phyloP scores from a whole-genome alignment of 2,888 invertebrate genomes.

The Physocephala rufipes region DNA sequence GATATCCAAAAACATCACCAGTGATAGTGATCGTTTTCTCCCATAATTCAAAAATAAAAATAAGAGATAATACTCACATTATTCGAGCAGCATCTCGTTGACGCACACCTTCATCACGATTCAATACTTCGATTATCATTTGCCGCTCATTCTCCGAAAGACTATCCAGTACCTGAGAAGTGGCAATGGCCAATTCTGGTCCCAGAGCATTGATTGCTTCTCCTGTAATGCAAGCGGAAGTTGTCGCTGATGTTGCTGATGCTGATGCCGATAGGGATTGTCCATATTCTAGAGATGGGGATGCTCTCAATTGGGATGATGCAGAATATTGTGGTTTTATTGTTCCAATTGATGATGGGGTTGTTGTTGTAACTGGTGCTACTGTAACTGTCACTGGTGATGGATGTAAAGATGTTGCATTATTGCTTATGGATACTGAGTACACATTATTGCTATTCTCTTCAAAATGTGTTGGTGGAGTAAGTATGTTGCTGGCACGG shows the following conservation, averaged over 20 bases:
- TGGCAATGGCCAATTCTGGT: slow-evolving; percentile 61
- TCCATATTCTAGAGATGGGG: slow-evolving; percentile 25
- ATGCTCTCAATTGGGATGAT: slow-evolving; percentile 33
- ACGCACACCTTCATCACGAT: slow-evolving; percentile 68
- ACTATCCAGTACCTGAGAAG: slow-evolving; percentile 63
- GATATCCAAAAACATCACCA: no score
- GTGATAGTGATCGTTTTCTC: no score
- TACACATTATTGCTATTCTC: slow-evolving; percentile 57
- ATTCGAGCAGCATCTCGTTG: slow-evolving; percentile 68
- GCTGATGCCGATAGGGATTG: slow-evolving; percentile 22
- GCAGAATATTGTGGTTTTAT: slow-evolving; percentile 27
- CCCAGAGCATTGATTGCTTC: slow-evolving; percentile 60
- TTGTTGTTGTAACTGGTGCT: slow-evolving; percentile 31
- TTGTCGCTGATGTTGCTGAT: slow-evolving; percentile 35
- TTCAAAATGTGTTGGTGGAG: slow-evolving; percentile 47
- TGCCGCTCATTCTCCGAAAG: slow-evolving; percentile 67
- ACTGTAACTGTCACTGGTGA: slow-evolving; percentile 24
- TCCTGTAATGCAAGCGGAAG: slow-evolving; percentile 54
- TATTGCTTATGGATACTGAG: slow-evolving; percentile 48
- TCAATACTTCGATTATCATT: slow-evolving; percentile 69
- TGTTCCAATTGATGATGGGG: slow-evolving; percentile 13
- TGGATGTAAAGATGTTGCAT: neutral
- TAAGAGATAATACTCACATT: slow-evolving; percentile 65
- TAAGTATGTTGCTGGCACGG: slow-evolving; percentile 43
- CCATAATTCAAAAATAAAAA: no score